A percentile compares a stretch with the other conserved stretches of the same genome.
Conservation (phyloP, 2,888 invertebrate genomes). For the Trichogramma dendrolimi region DNA sequence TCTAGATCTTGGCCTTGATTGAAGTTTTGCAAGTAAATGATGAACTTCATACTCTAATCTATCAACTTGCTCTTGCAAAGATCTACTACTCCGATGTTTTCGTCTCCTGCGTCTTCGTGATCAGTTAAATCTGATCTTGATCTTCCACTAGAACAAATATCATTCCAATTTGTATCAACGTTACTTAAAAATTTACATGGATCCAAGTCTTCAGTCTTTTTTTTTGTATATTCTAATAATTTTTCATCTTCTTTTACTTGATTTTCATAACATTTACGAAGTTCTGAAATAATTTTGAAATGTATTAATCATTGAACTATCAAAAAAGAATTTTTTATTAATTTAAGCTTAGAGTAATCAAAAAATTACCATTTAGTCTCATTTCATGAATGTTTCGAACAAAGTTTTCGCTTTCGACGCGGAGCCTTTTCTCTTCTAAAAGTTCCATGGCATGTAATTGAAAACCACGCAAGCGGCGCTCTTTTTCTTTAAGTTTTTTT, state of each 20-base stretch:
- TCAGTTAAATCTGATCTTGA: not conserved
- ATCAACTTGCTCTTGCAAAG: slow-evolving; percentile 38
- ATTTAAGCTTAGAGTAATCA: not conserved
- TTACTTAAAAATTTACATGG: slow-evolving; percentile 11
- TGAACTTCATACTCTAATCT: slow-evolving; percentile 42
- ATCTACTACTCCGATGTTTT: slow-evolving; percentile 28
- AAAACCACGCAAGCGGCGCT: slow-evolving; percentile 29
- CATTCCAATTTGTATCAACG: slow-evolving; percentile 8
- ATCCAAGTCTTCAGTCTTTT: slow-evolving; percentile 21
- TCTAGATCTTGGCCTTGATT: slow-evolving; percentile 23
- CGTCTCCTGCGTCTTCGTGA: slow-evolving; percentile 17
- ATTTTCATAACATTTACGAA: slow-evolving; percentile 39
- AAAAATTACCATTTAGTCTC: slow-evolving; percentile 39
- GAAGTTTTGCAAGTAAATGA: slow-evolving; percentile 34
- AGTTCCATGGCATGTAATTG: slow-evolving; percentile 32
- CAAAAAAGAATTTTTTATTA: not conserved
- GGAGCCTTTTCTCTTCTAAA: slow-evolving; percentile 39
- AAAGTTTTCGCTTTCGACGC: slow-evolving; percentile 37
- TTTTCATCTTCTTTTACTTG: slow-evolving; percentile 26
- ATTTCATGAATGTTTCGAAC: slow-evolving; percentile 36
- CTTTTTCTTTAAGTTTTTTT: slow-evolving; percentile 35
- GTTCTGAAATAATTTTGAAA: slow-evolving; percentile 34
- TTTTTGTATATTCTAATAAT: slow-evolving; percentile 24
- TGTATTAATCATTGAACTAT: not conserved
- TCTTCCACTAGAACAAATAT: slow-evolving; percentile 1